Evolutionary conservation across 2,113 vertebrate genomes (phyloP).

Genomic region (Gnathonemus echidnorhynchus): DNA sequence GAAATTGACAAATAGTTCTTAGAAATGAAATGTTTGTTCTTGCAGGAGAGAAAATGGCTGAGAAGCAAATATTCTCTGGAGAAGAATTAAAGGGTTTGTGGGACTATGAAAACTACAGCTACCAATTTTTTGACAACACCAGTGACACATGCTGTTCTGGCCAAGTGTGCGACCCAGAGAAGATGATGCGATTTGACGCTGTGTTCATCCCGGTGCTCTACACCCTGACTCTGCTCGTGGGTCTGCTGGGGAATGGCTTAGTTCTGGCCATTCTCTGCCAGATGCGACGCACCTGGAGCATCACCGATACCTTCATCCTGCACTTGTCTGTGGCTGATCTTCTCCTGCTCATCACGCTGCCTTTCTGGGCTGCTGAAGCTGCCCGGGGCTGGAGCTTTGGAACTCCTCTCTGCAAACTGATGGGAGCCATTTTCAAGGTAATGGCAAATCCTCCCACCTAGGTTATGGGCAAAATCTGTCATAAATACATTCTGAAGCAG

Average conservation of each 20-base stretch:
- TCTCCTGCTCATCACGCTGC: conserved; percentile 71
- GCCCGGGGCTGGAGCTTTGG: conserved; percentile 63
- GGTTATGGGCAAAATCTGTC: not conserved
- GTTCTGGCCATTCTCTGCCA: conserved; percentile 62
- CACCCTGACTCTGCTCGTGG: conserved; percentile 60
- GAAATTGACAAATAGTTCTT: not conserved
- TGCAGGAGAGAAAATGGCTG: not conserved
- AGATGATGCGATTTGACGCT: conserved; percentile 49
- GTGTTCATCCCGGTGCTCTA: conserved; percentile 67
- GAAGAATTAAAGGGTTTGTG: not conserved
- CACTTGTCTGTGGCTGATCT: conserved; percentile 69
- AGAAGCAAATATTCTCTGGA: not conserved
- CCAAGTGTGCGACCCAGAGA: conserved; percentile 37
- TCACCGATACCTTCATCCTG: conserved; percentile 76
- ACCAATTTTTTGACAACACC: not conserved
- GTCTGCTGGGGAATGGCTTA: conserved; percentile 67
- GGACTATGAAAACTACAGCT: not conserved
- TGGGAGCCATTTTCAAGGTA: conserved; percentile 67
- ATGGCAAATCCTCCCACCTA: not conserved
- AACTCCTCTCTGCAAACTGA: conserved; percentile 62
- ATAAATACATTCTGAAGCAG: not conserved
- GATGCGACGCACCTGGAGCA: conserved; percentile 54
- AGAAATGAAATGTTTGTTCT: not conserved
- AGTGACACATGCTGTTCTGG: conserved; percentile 25
- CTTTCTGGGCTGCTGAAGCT: conserved; percentile 65